These are phyloP conservation scores for Cliona cf. orientalis DNA, from an alignment of 37 sponge, comb jelly and placozoan genomes.

Conservation along the genomic window DNA sequence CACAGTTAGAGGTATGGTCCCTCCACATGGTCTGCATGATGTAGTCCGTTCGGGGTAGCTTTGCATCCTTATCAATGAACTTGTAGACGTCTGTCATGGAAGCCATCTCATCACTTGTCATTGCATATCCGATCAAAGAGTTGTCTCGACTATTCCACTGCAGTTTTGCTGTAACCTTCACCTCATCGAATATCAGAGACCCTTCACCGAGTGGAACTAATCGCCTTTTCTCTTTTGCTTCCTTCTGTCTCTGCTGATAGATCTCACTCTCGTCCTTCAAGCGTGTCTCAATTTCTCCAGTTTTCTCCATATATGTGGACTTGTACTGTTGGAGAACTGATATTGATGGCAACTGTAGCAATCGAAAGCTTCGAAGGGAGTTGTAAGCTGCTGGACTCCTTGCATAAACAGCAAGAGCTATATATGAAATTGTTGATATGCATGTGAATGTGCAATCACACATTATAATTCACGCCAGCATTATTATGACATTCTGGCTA, in stretches of 20 bases:
- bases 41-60: constrained; percentile 14
- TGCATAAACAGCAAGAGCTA: background rate
- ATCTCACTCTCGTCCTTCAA: too few relatives aligned
- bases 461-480: too few relatives aligned
- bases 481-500: too few relatives aligned
- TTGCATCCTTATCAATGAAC: background rate
- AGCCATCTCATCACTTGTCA: constrained; percentile 28
- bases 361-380: background rate
- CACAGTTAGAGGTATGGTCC: constrained; percentile 8
- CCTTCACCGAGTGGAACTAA: too few relatives aligned
- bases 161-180: too few relatives aligned
- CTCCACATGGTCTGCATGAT: constrained; percentile 48
- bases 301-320: background rate
- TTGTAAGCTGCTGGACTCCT: background rate
- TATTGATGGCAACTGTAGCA: background rate
- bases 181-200: too few relatives aligned
- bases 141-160: constrained; percentile 13
- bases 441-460: too few relatives aligned
- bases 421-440: background rate
- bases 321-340: background rate
- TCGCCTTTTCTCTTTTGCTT: too few relatives aligned
- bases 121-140: constrained; percentile 13
- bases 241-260: too few relatives aligned
- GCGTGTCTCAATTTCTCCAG: too few relatives aligned
- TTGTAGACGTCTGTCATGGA: constrained; percentile 12